A percentile compares a stretch with the other conserved stretches of the same genome.
phyloP scores from a whole-genome alignment of 2,113 vertebrate species.

The Seriola quinqueradiata region DNA sequence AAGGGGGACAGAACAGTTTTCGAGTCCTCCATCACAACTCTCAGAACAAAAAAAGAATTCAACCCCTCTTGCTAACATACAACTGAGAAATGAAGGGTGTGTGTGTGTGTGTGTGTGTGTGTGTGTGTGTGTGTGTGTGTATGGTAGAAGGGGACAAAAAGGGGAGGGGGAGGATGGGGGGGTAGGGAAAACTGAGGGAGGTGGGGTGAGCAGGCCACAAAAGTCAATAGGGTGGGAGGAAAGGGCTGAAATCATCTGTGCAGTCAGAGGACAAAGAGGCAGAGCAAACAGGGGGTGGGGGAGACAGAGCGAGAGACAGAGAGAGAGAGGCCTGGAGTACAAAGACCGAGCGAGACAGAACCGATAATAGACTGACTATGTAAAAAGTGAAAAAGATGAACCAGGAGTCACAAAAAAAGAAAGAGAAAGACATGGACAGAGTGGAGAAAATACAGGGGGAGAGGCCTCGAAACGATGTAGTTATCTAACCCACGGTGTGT shows the following conservation, averaged over 20 bases:
- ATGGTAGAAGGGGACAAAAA: slow-evolving; percentile 43
- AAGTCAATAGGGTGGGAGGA: slow-evolving; percentile 77
- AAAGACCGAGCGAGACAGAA: slow-evolving; percentile 56
- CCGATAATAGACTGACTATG: slow-evolving; percentile 62
- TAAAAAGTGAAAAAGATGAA: slow-evolving; percentile 65
- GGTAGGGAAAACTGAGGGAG: slow-evolving; percentile 57
- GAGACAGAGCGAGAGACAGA: slow-evolving; percentile 33
- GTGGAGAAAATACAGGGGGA: slow-evolving; percentile 9
- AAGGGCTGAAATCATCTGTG: slow-evolving; percentile 75
- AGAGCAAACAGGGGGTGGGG: slow-evolving; percentile 59
- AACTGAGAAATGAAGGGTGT: slow-evolving; percentile 4
- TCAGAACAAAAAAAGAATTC: slow-evolving; percentile 64
- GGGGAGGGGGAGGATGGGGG: slow-evolving; percentile 57
- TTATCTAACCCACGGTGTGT: slow-evolving; percentile 55
- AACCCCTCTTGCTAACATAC: slow-evolving; percentile 40
- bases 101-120: slow-evolving; percentile 29
- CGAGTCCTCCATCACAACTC: slow-evolving; percentile 49
- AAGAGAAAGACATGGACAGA: background rate
- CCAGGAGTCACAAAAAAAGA: background rate
- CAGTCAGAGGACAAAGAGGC: slow-evolving; percentile 73
- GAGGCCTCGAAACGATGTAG: slow-evolving; percentile 57
- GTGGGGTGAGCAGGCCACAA: slow-evolving; percentile 64
- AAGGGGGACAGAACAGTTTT: slow-evolving; percentile 33
- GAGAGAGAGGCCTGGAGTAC: slow-evolving; percentile 47
- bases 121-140: slow-evolving; percentile 36